A percentile compares a stretch with the other conserved stretches of the same genome.
phyloP scores from a whole-genome alignment of 2,113 vertebrate species.

The Capreolus pygargus region DNA sequence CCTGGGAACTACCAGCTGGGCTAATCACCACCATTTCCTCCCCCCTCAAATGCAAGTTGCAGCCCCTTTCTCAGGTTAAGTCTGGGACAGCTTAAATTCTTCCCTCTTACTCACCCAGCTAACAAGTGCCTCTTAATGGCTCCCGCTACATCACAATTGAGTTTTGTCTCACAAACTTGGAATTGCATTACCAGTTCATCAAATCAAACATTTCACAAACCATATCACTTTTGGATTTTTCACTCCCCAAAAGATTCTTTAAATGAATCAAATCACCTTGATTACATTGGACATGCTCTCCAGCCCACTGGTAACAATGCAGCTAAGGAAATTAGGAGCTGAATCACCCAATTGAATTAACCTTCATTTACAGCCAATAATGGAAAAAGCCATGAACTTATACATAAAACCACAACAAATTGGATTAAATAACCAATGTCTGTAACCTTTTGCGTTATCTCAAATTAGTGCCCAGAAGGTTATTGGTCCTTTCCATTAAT shows the following conservation, averaged over 20 bases:
- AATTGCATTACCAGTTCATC: not conserved
- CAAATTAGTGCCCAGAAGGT: not conserved
- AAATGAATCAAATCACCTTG: conserved; percentile 34
- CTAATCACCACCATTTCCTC: not conserved
- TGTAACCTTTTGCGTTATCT: not conserved
- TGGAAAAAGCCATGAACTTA: not conserved
- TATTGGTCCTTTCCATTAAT: not conserved
- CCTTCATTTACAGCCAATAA: conserved; percentile 47
- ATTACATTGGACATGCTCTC: not conserved
- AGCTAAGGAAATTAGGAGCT: conserved; percentile 8
- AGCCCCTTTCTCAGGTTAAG: not conserved
- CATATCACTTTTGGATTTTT: not conserved
- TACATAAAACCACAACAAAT: conserved; percentile 23
- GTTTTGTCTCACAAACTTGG: not conserved
- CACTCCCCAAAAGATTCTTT: not conserved
- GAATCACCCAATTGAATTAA: conserved; percentile 27
- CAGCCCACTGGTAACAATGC: not conserved
- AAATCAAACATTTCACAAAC: not conserved
- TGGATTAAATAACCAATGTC: conserved; percentile 34
- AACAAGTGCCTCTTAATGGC: not conserved
- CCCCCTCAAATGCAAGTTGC: not conserved
- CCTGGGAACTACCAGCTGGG: not conserved
- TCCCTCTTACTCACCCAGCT: not conserved
- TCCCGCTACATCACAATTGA: not conserved
- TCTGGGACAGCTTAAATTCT: not conserved